Evolutionary conservation across 2,113 vertebrate genomes (phyloP).

Genomic region (Callionymus lyra): DNA sequence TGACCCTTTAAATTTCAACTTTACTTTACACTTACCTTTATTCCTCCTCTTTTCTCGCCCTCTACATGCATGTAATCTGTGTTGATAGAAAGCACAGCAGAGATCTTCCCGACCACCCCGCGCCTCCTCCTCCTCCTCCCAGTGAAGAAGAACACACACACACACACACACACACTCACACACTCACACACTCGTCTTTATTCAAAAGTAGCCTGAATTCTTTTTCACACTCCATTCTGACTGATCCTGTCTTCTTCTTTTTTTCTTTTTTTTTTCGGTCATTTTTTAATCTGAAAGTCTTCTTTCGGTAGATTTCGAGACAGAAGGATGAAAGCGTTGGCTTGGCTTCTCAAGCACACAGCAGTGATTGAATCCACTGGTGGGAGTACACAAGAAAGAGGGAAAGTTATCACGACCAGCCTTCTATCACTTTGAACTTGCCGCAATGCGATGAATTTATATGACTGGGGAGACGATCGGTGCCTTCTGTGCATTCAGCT

Average conservation of each 20-base stretch:
- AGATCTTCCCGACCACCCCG: constrained; percentile 24
- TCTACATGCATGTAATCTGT: constrained; percentile 56
- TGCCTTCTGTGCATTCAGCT: too few species aligned
- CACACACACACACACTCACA: constrained; percentile 7
- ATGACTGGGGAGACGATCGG: too few species aligned
- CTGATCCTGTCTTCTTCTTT: constrained; percentile 35
- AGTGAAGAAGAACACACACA: background rate
- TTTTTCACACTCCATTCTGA: constrained; percentile 45
- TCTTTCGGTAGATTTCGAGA: constrained; percentile 51
- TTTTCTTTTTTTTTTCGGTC: constrained; percentile 30
- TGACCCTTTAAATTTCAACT: constrained; percentile 46
- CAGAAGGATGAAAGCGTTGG: constrained; percentile 54
- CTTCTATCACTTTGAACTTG: background rate
- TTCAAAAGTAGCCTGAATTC: constrained; percentile 42
- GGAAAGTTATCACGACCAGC: background rate
- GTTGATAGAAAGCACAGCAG: constrained; percentile 46
- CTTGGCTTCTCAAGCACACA: constrained; percentile 14
- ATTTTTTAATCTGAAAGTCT: constrained; percentile 49
- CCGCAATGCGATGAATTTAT: background rate
- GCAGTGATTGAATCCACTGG: constrained; percentile 14
- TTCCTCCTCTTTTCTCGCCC: constrained; percentile 8
- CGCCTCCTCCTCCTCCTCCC: background rate
- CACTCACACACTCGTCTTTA: constrained; percentile 44
- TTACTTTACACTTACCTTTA: constrained; percentile 49
- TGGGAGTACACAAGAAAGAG: background rate